Evolutionary conservation across 2,888 invertebrate genomes (phyloP), one percentile per base, ranked within the genome.

Genomic region (Papilio protenor): DNA sequence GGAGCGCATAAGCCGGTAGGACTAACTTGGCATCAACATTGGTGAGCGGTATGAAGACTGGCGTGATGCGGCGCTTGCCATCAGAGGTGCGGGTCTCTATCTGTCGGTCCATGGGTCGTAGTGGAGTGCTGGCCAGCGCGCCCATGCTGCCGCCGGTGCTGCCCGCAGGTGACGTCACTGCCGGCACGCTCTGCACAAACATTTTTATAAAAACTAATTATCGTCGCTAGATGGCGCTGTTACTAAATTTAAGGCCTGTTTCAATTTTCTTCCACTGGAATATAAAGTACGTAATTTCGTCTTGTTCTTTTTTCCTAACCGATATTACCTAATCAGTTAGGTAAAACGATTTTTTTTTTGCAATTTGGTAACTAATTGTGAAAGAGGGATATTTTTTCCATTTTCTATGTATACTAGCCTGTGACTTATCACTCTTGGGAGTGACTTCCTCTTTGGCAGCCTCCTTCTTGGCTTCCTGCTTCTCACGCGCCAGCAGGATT

Each of bases 61-160:
- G 99, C 11, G 99, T 99, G 82, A 99, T 99, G 80, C 99, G 95
- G 64, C 99, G 95, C 91, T 98, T 97, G 52, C 99, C 99, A 92
- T 99, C 99, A 1, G 98, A 97, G 5, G 98, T 98, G 81, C 98
- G 96, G 0, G 98, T 98, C 94, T 99, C 99, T 33, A 99, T 98
- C 95, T 99, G 99, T 83, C 98, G 97, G 92, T 97, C 97, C 81
- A 96, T 96, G 0, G 98, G 97, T 18, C 96, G 96, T 83, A 96
- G 92, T 5, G 95, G 90, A 12, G 91, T 85, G 52, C 80, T 73
- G n/a, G 79, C 59, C 40, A 52, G 21, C 79, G 78, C 8, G 82
- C 79, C 33, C 85, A 80, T 45, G 83, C 81, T 18, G 83, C 76
- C 23, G 27, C 72, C n/a, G 11, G 47, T 72, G 21, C 71, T 49